Conservation (phyloP, 2,113 vertebrate genomes). For the Malurus cyaneus region DNA sequence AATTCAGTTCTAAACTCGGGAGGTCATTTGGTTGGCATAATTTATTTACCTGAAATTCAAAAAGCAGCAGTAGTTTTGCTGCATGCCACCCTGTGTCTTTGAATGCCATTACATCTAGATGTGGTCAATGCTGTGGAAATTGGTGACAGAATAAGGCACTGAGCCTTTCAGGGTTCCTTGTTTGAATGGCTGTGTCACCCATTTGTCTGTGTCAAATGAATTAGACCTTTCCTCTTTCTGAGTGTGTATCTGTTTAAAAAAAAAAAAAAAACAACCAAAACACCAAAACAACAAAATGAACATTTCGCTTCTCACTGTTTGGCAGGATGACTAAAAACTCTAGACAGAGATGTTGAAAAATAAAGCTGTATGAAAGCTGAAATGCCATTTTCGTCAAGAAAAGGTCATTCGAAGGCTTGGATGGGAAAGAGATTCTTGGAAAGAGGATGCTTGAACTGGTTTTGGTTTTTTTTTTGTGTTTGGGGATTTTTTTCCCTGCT, state of each 20-base stretch:
- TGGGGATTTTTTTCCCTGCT: rapidly evolving
- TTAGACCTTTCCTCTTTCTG: neutral
- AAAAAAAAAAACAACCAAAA: rapidly evolving
- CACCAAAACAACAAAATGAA: neutral
- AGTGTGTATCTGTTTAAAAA: neutral
- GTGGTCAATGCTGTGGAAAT: neutral
- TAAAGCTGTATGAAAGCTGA: neutral
- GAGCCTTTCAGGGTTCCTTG: neutral
- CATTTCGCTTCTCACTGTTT: neutral
- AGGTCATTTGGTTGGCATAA: neutral
- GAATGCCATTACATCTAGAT: neutral
- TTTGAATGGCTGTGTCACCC: neutral
- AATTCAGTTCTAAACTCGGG: neutral
- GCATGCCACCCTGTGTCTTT: neutral
- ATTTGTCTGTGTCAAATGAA: neutral
- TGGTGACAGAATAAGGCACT: rapidly evolving
- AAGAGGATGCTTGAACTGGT: neutral
- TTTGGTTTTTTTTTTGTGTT: neutral
- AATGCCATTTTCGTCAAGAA: neutral
- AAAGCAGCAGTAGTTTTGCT: neutral
- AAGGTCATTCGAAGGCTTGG: neutral
- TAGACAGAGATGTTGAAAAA: neutral
- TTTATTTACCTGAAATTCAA: neutral
- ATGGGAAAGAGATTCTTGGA: neutral
- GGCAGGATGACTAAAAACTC: neutral